Conservation (phyloP, 1,140 invertebrate genomes). For the Euura saliciscinereae region DNA sequence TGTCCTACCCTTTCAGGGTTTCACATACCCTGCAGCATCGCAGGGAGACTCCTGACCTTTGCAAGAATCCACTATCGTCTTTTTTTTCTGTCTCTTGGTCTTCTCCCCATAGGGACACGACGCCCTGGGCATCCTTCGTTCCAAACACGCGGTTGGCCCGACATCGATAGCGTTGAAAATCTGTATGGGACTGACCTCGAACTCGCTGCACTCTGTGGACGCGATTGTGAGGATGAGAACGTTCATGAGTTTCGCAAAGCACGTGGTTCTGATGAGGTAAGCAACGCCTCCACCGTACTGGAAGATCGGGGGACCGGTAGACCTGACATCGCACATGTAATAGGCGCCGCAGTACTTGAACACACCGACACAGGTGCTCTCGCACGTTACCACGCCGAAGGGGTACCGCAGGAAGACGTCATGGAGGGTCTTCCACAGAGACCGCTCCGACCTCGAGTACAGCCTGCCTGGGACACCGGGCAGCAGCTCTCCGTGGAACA, state of each 20-base stretch:
- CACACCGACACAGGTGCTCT: slow-evolving; percentile 38
- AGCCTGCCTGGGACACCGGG: slow-evolving; percentile 34
- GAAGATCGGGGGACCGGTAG: slow-evolving; percentile 43
- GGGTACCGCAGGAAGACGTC: slow-evolving; percentile 36
- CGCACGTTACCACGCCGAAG: slow-evolving; percentile 43
- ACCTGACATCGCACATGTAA: slow-evolving; percentile 44
- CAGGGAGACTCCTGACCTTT: slow-evolving; percentile 13
- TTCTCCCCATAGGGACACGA: slow-evolving; percentile 21
- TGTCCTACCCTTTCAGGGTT: background rate
- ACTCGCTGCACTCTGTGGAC: slow-evolving; percentile 41
- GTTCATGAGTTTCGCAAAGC: slow-evolving; percentile 35
- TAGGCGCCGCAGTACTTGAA: slow-evolving; percentile 47
- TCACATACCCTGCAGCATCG: background rate
- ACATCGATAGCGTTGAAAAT: slow-evolving; percentile 38
- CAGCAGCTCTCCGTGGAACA: slow-evolving; percentile 38
- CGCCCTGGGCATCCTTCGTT: background rate
- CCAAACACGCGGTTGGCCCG: background rate
- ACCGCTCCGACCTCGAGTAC: slow-evolving; percentile 26
- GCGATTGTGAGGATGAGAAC: slow-evolving; percentile 38
- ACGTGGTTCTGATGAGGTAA: slow-evolving; percentile 42
- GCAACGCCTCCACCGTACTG: slow-evolving; percentile 33
- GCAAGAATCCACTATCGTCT: slow-evolving; percentile 25
- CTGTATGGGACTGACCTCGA: slow-evolving; percentile 40
- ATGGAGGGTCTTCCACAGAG: slow-evolving; percentile 36
- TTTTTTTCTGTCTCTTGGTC: slow-evolving; percentile 7